Evolutionary conservation across 2,797 vertebrate genomes (phyloP), one percentile per base, ranked within the genome.

Genomic region (Gallinago solitaria): DNA sequence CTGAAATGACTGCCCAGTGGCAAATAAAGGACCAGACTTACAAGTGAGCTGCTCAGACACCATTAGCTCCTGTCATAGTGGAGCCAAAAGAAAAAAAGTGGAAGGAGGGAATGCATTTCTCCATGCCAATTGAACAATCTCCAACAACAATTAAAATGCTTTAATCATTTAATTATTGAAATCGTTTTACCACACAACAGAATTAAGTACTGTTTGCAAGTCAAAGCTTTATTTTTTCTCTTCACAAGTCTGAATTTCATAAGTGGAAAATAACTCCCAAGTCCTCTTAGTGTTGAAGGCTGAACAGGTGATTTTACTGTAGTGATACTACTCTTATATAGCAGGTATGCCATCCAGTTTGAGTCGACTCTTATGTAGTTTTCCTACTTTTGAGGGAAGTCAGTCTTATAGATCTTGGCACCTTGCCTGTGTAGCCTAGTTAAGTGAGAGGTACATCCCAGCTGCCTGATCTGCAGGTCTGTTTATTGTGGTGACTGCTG

Each of bases 121-220:
- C 74, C n/a, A 56, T 0, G 11, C 63, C 93, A 94, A 21, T 0
- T 93, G 92, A 93, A 83, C 39, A 65, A 74, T 56, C 24, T 96
- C 83, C 83, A 86, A 56, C 39, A 86, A 78, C 43, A 8, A 91
- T 94, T 92, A 89, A 85, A 83, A 89, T 5, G 47, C 27, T 91
- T 89, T 94, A 78, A 89, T 94, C 20, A 30, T 61, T 45, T 83
- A 78, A 73, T 95, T 91, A 86, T 89, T 67, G 32, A 63, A 90
- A 19, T 88, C 50, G 57, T 90, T 79, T 84, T 64, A 67, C 50
- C 43, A 65, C 61, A 69, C 47, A 87, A 25, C 24, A 88, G 73
- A 86, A 83, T 78, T 59, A 91, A 83, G 10, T 43, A 33, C 2
- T 1, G 32, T 67, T 71, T 86, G 12, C 24, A 54, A 89, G 47